Evolutionary conservation across 2,888 invertebrate species (phyloP), one percentile per base, ranked within the genome.

Genomic region (Temnothorax ravouxi): DNA sequence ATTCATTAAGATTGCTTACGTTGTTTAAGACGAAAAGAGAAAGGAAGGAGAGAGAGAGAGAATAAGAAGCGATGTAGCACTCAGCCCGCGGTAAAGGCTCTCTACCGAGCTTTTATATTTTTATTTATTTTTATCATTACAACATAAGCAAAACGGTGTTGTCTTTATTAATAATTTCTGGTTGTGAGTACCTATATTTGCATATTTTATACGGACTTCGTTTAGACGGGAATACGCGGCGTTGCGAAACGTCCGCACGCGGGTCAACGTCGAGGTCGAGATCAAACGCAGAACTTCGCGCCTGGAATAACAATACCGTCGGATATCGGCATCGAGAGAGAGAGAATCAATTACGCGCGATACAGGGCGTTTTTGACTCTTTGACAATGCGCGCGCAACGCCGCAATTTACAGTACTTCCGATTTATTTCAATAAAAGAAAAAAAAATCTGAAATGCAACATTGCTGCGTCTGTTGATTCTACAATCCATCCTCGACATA

Each of bases 381-480:
- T 77, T 59, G 62, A 74, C 21, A 77, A 44, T 3, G 29, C 29
- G 29, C 29, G 3, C 52, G 77, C 80, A 59, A 72, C 25, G 66
- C 62, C 79, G 81, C 80, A 50, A 61, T 77, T 86, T 77, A 79
- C 83, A 84, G 85, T 90, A 44, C 81, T 85, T 82, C 52, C 54
- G 80, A 85, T 83, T 87, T 85, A 84, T 86, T 86, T 85, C 82
- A 89, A 90, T 87, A 88, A 89, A 88, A 76, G 61, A 89, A 83
- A 87, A 88, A 75, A 75, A 87, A 90, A 80, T 62, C 86, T 88
- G 69, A 69, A 87, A 56, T 88, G 72, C 34, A 67, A 88, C 21
- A 29, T 4, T 4, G 5, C 18, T 15, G 18, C 41, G 50, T 72
- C 21, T 88, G n/a, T 41, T 86, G 38, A 67, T 52, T 66, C 34